These are phyloP conservation scores for Ptilorrhoa leucosticta DNA, from an alignment of 2,113 vertebrate species.

Conservation along the genomic window DNA sequence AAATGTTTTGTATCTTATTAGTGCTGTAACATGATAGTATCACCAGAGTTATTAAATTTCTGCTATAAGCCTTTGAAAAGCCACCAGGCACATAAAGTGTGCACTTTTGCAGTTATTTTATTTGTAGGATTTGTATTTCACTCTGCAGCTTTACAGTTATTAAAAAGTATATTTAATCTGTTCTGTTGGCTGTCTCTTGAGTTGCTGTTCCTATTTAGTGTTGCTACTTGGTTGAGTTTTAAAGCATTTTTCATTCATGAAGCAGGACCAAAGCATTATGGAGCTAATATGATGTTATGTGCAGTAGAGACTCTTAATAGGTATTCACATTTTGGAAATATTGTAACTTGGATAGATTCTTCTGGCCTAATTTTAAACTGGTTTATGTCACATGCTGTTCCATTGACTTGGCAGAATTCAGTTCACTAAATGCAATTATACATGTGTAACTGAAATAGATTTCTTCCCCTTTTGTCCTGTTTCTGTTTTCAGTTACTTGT, in stretches of 20 bases:
- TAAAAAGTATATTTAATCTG: slow-evolving; percentile 2
- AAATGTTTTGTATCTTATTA: background rate
- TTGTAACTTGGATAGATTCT: background rate
- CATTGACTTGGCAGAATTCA: background rate
- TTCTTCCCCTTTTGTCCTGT: background rate
- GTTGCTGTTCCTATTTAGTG: background rate
- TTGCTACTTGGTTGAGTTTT: slow-evolving; percentile 19
- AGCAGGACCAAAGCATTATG: background rate
- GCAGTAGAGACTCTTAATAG: background rate
- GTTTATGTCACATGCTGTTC: background rate
- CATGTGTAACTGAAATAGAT: background rate
- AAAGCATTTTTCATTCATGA: slow-evolving; percentile 18
- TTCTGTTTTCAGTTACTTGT: background rate
- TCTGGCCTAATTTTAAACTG: background rate
- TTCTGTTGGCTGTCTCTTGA: background rate
- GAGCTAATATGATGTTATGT: background rate
- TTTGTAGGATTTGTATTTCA: slow-evolving; percentile 7
- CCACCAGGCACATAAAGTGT: background rate
- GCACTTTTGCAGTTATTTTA: background rate
- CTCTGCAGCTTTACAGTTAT: background rate
- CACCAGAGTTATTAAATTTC: background rate
- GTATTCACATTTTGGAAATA: background rate
- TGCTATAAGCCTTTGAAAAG: background rate
- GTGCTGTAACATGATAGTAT: background rate
- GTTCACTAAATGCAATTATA: background rate